These are phyloP conservation scores for Heteronetta atricapilla DNA, from an alignment of 2,113 vertebrate species.

Conservation along the genomic window DNA sequence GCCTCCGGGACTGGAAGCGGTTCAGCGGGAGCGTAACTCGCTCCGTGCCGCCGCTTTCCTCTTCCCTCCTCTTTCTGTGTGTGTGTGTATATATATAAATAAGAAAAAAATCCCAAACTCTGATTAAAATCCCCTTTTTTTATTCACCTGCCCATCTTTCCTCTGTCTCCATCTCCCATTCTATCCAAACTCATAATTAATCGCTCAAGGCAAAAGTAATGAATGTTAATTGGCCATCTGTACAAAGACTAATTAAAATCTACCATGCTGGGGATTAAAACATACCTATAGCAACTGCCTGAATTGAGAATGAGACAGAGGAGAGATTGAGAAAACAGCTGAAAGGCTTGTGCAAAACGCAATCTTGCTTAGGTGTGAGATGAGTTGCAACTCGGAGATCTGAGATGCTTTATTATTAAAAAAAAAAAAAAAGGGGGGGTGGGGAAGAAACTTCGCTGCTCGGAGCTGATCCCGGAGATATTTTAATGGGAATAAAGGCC, in stretches of 20 bases:
- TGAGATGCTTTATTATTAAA: constrained; percentile 59
- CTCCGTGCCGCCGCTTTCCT: not conserved
- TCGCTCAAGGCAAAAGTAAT: constrained; percentile 90
- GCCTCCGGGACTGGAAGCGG: not conserved
- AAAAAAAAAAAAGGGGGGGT: not conserved
- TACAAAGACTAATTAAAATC: constrained; percentile 93
- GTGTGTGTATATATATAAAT: constrained; percentile 4
- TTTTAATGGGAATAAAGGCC: constrained; percentile 55
- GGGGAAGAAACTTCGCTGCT: not conserved
- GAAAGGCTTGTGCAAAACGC: constrained; percentile 77
- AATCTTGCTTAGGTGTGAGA: constrained; percentile 79
- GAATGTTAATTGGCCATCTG: constrained; percentile 93
- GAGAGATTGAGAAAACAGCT: constrained; percentile 77
- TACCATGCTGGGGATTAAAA: constrained; percentile 90
- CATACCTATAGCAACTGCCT: constrained; percentile 86
- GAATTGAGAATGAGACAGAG: constrained; percentile 79
- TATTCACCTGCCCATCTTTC: constrained; percentile 83
- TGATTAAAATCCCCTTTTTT: constrained; percentile 74
- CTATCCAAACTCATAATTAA: constrained; percentile 89
- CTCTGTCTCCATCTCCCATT: constrained; percentile 82
- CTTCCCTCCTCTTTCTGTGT: not conserved
- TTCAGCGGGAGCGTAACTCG: not conserved
- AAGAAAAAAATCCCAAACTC: constrained; percentile 72
- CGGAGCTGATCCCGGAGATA: constrained; percentile 4
- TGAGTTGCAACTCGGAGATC: constrained; percentile 66